These are phyloP conservation scores for Holotrichia oblita DNA, from an alignment of 1,140 invertebrate genomes.

Conservation along the genomic window DNA sequence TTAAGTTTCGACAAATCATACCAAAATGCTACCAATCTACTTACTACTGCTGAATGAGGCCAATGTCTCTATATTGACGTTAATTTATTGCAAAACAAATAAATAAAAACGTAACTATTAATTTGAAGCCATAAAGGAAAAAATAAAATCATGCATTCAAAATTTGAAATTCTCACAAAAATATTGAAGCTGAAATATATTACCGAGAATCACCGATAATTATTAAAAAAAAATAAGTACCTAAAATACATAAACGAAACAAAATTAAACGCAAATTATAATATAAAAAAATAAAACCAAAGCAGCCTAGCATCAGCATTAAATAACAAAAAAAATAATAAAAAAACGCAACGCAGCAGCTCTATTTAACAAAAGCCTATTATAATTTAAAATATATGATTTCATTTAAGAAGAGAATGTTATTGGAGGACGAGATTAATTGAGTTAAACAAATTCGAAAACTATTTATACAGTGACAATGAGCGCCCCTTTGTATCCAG, in stretches of 20 bases:
- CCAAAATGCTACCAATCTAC: too few species aligned
- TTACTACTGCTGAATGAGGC: too few species aligned
- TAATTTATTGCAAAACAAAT: too few species aligned
- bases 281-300: background rate
- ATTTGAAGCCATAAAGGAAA: too few species aligned
- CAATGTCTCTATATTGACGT: too few species aligned
- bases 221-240: background rate
- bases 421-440: background rate
- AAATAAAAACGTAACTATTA: too few species aligned
- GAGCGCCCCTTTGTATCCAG: background rate
- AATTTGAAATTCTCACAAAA: too few species aligned
- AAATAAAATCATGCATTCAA: too few species aligned
- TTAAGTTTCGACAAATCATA: too few species aligned
- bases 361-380: background rate
- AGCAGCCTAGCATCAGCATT: background rate
- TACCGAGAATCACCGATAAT: too few species aligned
- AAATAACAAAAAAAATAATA: background rate
- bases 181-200: too few species aligned
- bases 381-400: background rate
- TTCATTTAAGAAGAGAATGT: background rate
- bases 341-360: background rate
- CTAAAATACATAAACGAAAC: background rate
- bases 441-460: background rate
- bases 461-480: background rate
- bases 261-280: slow-evolving; percentile 11